Evolutionary conservation across 1,140 invertebrate species (phyloP), one percentile per base, ranked within the genome.

Genomic region (Oedothorax gibbosus): DNA sequence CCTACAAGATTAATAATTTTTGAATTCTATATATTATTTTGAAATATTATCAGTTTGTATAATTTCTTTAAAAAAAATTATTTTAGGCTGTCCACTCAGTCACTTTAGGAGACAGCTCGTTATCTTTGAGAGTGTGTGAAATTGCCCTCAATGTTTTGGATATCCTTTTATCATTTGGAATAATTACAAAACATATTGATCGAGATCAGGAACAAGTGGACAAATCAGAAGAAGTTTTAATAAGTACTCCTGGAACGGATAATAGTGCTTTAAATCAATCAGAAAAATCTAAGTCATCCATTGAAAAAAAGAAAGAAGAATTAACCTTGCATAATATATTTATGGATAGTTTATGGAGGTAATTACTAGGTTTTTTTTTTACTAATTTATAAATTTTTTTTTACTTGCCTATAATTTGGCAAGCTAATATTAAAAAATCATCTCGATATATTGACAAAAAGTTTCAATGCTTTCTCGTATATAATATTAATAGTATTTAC

Each of bases 61-160:
- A n/a, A n/a, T n/a, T n/a, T n/a, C n/a, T n/a, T n/a, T n/a, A n/a
- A n/a, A n/a, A n/a, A n/a, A n/a, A n/a, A n/a, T 78, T 88, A 81
- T 90, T 90, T 11, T 87, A 97, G 94, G 96, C 95, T 6, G 93
- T 98, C 0, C 96, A 98, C 89, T 93, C 94, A 77, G 94, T 97
- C 10, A 93, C 95, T 1, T 92, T 95, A 86, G 93, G 95, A 87
- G 92, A 90, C 86, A 92, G 93, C 65, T 94, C 94, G 86, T 96
- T 95, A 88, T 95, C 95, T 0, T 90, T 97, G 4, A 92, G 96
- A 50, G 95, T 98, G 4, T 95, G 97, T 90, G 96, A 98, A 90
- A 94, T 95, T 7, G 94, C 98, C 85, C 90, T 99, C 0, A 98
- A 97, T 88, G 91, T 99, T 53, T 92, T 97, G 2, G 96, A 98